Evolutionary conservation across 2,797 vertebrate genomes (phyloP).

Genomic region (Carapus acus): DNA sequence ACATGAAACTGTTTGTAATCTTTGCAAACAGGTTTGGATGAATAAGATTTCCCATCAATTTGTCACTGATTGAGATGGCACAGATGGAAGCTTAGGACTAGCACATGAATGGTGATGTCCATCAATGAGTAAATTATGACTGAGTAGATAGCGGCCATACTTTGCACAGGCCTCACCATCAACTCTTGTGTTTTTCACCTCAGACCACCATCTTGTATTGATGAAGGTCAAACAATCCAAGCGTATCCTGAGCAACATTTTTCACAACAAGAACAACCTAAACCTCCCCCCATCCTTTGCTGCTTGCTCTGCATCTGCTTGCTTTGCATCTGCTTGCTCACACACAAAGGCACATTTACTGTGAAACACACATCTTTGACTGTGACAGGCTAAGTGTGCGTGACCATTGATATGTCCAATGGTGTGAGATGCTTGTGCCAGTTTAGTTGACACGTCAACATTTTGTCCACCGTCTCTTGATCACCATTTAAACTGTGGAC

Average conservation of each 20-base stretch:
- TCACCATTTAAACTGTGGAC: constrained; percentile 68
- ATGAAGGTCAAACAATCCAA: constrained; percentile 95
- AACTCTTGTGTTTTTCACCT: constrained; percentile 98
- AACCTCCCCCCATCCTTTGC: constrained; percentile 2
- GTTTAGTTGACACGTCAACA: constrained; percentile 61
- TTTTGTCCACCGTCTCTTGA: constrained; percentile 67
- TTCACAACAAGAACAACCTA: constrained; percentile 79
- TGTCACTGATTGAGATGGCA: constrained; percentile 80
- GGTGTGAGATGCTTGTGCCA: constrained; percentile 70
- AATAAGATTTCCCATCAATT: constrained; percentile 76
- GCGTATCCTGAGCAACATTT: constrained; percentile 84
- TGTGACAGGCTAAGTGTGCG: constrained; percentile 67
- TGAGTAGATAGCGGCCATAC: constrained; percentile 85
- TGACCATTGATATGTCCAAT: constrained; percentile 63
- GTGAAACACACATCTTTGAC: constrained; percentile 60
- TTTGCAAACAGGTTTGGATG: constrained; percentile 70
- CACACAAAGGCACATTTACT: constrained; percentile 50
- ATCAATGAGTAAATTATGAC: constrained; percentile 81
- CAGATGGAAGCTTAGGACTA: constrained; percentile 76
- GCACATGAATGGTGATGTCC: constrained; percentile 78
- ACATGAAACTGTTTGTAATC: constrained; percentile 45
- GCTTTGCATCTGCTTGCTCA: constrained; percentile 74
- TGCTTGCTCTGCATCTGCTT: constrained; percentile 55
- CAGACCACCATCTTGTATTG: constrained; percentile 88
- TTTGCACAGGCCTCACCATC: constrained; percentile 84